Percentiles rank a stretch among this genome's conserved stretches.
phyloP scores from a whole-genome alignment of 1,140 invertebrate species.

The Vanessa tameamea region DNA sequence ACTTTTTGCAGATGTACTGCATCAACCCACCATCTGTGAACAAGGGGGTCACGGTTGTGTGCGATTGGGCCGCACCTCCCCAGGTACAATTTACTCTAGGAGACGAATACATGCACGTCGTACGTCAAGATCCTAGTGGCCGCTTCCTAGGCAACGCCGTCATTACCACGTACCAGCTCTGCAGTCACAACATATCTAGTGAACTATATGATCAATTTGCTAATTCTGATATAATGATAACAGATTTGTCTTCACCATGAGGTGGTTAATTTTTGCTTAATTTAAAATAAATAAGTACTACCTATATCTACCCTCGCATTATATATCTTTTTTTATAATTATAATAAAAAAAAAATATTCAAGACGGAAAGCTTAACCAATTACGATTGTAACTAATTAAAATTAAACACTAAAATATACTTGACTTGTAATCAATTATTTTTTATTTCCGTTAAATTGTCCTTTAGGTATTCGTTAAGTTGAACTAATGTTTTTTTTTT shows the following conservation, averaged over 20 bases:
- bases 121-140: conserved; percentile 61
- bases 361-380: neutral
- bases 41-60: conserved; percentile 57
- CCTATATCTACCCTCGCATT: neutral
- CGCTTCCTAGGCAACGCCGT: conserved; percentile 61
- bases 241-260: neutral
- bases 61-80: conserved; percentile 67
- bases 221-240: neutral
- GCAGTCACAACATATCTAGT: conserved; percentile 54
- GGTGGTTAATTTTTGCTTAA: neutral
- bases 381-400: neutral
- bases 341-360: neutral
- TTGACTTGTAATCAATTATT: no score
- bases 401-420: no score
- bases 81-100: conserved; percentile 64
- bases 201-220: neutral
- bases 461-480: neutral
- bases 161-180: conserved; percentile 66
- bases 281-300: neutral
- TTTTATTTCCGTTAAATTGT: no score
- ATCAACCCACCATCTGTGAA: conserved; percentile 59
- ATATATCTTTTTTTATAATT: neutral
- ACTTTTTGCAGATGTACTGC: conserved; percentile 58
- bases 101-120: conserved; percentile 66
- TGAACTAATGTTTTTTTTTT: conserved; percentile 4